Percentiles rank a stretch among this genome's conserved stretches.
phyloP scores from a whole-genome alignment of 1,140 invertebrate species.

The Aricia agestis region DNA sequence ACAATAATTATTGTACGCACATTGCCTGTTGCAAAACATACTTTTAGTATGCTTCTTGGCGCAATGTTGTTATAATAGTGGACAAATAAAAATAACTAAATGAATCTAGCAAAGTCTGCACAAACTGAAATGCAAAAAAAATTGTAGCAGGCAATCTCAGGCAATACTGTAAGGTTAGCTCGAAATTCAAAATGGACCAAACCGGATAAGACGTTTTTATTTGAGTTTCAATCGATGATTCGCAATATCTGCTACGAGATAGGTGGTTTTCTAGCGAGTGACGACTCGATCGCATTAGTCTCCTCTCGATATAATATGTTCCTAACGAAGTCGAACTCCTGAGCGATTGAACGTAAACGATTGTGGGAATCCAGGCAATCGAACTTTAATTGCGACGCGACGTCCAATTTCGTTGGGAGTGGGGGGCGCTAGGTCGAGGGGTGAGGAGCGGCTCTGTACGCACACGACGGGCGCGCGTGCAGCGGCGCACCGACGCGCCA shows the following conservation, averaged over 20 bases:
- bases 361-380: not conserved
- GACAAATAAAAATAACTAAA: too few species aligned
- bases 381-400: not conserved
- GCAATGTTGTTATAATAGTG: not conserved
- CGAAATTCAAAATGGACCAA: constrained; percentile 1
- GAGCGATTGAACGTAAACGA: not conserved
- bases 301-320: not conserved
- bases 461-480: constrained; percentile 23
- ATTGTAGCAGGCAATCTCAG: not conserved
- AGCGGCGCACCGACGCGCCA: constrained; percentile 21
- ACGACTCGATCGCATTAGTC: not conserved
- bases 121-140: too few species aligned
- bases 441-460: constrained; percentile 18
- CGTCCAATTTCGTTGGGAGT: not conserved
- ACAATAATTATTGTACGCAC: not conserved
- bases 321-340: not conserved
- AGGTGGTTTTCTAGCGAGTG: not conserved
- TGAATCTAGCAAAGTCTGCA: too few species aligned
- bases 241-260: not conserved
- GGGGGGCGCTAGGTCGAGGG: not conserved
- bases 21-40: not conserved
- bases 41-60: not conserved
- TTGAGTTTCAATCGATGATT: not conserved
- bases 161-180: not conserved
- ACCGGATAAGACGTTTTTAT: not conserved